Conservation (phyloP, 2,113 vertebrate species). For the Oenanthe oenanthe region DNA sequence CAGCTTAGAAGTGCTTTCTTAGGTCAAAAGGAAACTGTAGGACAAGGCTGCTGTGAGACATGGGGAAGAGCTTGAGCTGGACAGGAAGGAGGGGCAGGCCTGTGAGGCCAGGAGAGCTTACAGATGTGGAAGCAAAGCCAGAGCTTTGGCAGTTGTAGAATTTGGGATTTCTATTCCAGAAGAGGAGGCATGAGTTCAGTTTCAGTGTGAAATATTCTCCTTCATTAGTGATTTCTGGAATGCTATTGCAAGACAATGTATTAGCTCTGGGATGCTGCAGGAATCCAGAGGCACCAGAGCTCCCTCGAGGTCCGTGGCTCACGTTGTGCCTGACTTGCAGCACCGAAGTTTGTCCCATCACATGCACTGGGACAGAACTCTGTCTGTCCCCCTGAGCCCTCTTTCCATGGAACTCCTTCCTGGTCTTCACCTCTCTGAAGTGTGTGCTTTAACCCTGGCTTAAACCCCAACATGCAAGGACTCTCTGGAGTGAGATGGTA, state of each 20-base stretch:
- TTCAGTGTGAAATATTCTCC: background rate
- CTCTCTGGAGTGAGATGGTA: background rate
- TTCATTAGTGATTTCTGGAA: background rate
- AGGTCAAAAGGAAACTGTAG: background rate
- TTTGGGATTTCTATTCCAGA: background rate
- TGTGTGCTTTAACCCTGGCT: background rate
- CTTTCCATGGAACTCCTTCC: background rate
- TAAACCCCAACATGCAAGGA: background rate
- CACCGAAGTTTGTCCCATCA: background rate
- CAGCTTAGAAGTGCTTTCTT: background rate
- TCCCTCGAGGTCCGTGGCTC: background rate
- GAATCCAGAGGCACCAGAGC: background rate
- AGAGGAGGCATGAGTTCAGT: background rate
- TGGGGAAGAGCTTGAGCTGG: background rate
- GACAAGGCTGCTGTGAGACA: background rate
- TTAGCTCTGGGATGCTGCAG: background rate
- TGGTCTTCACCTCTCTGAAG: background rate
- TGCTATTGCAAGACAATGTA: background rate
- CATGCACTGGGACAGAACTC: background rate
- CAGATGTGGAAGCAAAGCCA: background rate
- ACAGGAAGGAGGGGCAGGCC: background rate
- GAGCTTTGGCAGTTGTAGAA: background rate
- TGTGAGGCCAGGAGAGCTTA: background rate
- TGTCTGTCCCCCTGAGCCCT: background rate
- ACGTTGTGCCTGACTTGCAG: fast-evolving